Evolutionary conservation across 1,140 invertebrate species (phyloP).

Genomic region (Branchinecta lindahli): DNA sequence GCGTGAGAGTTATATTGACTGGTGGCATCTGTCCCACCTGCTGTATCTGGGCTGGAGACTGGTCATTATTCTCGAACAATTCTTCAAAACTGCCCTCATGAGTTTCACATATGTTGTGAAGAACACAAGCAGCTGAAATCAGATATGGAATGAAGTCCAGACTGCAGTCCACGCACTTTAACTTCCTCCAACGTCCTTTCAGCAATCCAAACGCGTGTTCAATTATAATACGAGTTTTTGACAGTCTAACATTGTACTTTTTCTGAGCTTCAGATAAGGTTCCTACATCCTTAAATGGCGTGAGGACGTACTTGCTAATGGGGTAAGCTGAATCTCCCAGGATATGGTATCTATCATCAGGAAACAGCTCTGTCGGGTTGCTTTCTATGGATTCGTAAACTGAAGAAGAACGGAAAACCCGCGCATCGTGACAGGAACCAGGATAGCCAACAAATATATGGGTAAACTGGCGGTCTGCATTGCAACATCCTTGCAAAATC

Average conservation of each 20-base stretch:
- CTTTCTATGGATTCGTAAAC: neutral
- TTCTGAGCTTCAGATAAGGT: neutral
- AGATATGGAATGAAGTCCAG: too few species aligned
- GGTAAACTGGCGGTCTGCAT: neutral
- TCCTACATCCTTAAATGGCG: neutral
- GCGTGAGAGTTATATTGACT: too few species aligned
- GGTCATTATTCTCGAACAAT: too few species aligned
- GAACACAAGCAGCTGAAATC: too few species aligned
- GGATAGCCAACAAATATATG: neutral
- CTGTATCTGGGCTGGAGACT: too few species aligned
- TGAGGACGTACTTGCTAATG: neutral
- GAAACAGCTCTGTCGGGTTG: neutral
- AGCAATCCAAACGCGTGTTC: neutral
- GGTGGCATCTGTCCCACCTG: too few species aligned
- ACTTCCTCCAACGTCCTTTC: conserved; percentile 2
- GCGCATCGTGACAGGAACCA: neutral
- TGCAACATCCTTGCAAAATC: neutral
- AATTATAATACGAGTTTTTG: neutral
- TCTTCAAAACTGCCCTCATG: too few species aligned
- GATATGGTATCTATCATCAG: neutral
- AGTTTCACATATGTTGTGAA: too few species aligned
- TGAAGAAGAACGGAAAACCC: neutral
- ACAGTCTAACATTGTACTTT: neutral
- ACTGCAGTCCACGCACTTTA: too few species aligned
- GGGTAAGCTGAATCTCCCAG: neutral